Evolutionary conservation across 2,113 vertebrate species (phyloP), one percentile per base, ranked within the genome.

Genomic region (Drymodes brunneopygia): DNA sequence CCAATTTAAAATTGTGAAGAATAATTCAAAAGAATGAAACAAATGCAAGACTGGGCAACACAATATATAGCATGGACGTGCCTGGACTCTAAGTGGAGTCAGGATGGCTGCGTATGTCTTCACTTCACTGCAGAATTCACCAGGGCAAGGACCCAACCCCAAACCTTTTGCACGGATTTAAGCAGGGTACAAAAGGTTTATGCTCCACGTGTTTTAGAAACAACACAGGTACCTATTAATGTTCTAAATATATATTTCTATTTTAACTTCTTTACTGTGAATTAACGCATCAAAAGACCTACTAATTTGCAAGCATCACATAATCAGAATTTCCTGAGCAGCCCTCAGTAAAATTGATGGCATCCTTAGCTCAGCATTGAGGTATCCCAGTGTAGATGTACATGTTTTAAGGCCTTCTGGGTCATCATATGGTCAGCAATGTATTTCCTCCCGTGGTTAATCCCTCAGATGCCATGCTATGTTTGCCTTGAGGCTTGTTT

Each of bases 401-500:
- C 11, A 28, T 6, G 22, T 86, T 92, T 88, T 84, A 78, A 86
- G 35, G 53, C 48, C 79, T 92, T 92, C 60, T 83, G 61, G 57
- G 84, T 80, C 66, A 84, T 96, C 56, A 12, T 45, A 48, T 74
- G 75, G 80, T 40, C 82, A 91, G 57, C 47, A 81, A 64, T 42
- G 57, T 60, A 71, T 86, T 93, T 88, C 73, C 48, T 47, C 67
- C 65, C 0, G 0, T 73, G 79, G 47, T 60, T 86, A 83, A 90
- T 73, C 71, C 72, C 67, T 58, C 22, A 70, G 74, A 95, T 88
- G 79, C 90, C 69, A 67, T 21, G 51, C 72, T 84, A 58, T 12
- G 67, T 71, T 90, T 94, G 95, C 94, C 96, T 65, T 47, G 40
- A 86, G 93, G 93, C 95, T 94, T 42, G 10, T 94, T 93, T 90